Base-by-base conservation (phyloP, 1,140 invertebrate genomes). In the Physella acuta region DNA sequence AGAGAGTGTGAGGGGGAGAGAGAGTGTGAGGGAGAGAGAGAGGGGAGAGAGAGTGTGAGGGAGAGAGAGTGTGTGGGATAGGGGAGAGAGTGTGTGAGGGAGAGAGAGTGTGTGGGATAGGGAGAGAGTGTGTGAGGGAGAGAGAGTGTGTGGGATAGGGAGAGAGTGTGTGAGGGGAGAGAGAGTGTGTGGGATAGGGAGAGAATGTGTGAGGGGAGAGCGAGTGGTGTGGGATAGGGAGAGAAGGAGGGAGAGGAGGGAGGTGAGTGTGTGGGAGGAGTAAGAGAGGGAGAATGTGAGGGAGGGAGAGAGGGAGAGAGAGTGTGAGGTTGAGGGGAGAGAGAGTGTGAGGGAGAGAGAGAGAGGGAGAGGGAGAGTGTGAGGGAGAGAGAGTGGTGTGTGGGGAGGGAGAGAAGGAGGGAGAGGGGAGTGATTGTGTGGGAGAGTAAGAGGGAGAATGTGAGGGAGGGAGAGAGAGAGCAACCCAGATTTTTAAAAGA, bases 341-440 rank as follows among this genome's bases (percentile, higher is more conserved):
- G 37, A 62, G 37, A 44, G 60, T 24, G 37, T 39, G 34, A 62
- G 37, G 28, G 60, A 62, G 37, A 62, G 60, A 62, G 26, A 62
- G 60, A 62, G 5, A 44, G 16, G n/a, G 26, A 44, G 26, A 62
- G 37, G 26, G 37, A 62, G 37, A 44, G 3, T 11, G 60, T 24
- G 37, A 62, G 24, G 58, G 24, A 60, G 24, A 34, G 31, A 60
- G 53, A 26, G 11, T 14, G 26, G 53, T 14, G 24, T 11, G 39
- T 11, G 20, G 20, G 39, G 20, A 44, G 39, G 39, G 20, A 53
- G 28, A 26, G 5, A 24, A 53, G 52, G 28, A 24, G 28, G 52
- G 28, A 24, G 28, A 26, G 28, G 20, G n/a, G 52, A 53, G 20
- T 24, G 52, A 53, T 5, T 24, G 52, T 24, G 20, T 24, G 52